Base-by-base conservation (phyloP, 2,888 invertebrate species). In the Listrodromus nycthemerus region DNA sequence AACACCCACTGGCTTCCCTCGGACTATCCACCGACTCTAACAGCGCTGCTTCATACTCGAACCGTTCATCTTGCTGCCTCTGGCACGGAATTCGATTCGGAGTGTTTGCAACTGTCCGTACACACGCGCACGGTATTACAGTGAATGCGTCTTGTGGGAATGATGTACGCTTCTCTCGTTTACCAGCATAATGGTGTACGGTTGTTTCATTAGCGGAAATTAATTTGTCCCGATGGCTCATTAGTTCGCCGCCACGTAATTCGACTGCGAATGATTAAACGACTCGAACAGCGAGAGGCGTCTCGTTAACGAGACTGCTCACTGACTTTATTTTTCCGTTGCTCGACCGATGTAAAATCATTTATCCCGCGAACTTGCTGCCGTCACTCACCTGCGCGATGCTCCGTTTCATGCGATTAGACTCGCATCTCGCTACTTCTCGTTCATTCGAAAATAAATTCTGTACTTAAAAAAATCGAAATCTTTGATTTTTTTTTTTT, bases 271-370 rank as follows among this genome's bases (percentile, higher is more conserved):
- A 50, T 70, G 75, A 75, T 69, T 50, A 80, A 71, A 70, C 24
- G 75, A 41, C 70, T 52, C 48, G 79, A 79, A 74, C 67, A 71
- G 80, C 61, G 76, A 76, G 76, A 48, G 45, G 70, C 66, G 69
- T 80, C 80, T 67, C 58, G 67, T 67, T 67, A 66, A 45, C 19
- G 58, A 50, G 48, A 74, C 66, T 67, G 48, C 58, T 58, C 48
- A 55, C n/a, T n/a, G n/a, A n/a, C n/a, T n/a, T n/a, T n/a, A n/a
- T n/a, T n/a, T n/a, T n/a, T n/a, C n/a, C n/a, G n/a, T n/a, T 67
- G 48, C 58, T 58, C 48, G 45, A 55, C 58, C 48, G 19, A 67
- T 37, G 73, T 66, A 48, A 67, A 55, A 80, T 74, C 33, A 74
- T 80, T 74, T 80, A 66, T 66, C 66, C 66, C 55, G 66, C 45